Evolutionary conservation across 1,140 invertebrate species (phyloP), one percentile per base, ranked within the genome.

Genomic region (Cecropterus lyciades): DNA sequence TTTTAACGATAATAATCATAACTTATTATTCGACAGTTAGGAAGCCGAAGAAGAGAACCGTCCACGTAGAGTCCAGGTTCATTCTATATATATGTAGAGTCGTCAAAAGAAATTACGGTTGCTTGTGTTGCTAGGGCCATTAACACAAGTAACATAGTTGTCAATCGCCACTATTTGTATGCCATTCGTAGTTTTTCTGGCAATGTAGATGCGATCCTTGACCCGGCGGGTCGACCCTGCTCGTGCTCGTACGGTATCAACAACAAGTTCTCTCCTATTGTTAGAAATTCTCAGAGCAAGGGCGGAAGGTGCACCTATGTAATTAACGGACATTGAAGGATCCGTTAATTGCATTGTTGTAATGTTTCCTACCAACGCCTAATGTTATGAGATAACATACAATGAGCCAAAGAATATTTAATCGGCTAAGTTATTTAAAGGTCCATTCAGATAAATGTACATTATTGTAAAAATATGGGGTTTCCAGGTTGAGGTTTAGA

Each of bases 241-340:
- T 45, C 30, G 33, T 62, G n/a, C 75, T 81, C 67, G 60, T 55
- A 80, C 55, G 72, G 68, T 69, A 75, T 72, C 69, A 69, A 73
- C 64, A 71, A 76, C 72, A 72, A 72, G 45, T 70, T 66, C 63
- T 70, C 65, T 56, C n/a, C 73, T 79, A 85, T 85, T 87, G 81
- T 85, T 80, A 56, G 60, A 27, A 65, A 70, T 80, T 79, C 77
- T 75, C 77, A 77, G 69, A 79, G 68, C 73, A 79, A 81, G 77
- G 77, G 73, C 79, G 80, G 81, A 82, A 84, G 77, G 78, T 75
- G 75, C 72, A 79, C 71, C 78, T 65, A 46, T 73, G 69, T 79
- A 82, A 83, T 83, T 72, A 78, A 72, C 69, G 75, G 70, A 68
- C 70, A 75, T 70, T 73, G 65, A 71, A 70, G 68, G 71, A 75